Evolutionary conservation across 1,140 invertebrate species (phyloP).

Genomic region (Aphelinus certus): DNA sequence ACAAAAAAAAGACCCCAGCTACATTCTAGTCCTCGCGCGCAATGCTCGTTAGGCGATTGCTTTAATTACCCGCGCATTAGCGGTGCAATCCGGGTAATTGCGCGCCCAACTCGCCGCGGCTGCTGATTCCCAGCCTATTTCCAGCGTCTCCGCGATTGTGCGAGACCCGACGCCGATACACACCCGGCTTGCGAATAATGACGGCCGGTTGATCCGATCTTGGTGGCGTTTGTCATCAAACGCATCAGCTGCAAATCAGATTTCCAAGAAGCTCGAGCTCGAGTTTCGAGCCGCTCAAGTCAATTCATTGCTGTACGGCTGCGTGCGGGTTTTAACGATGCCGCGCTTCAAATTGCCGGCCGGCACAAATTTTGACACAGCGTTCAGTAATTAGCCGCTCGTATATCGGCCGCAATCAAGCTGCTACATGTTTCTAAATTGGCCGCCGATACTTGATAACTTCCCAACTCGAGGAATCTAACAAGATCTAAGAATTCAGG

Average conservation of each 20-base stretch:
- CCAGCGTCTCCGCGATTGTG: constrained; percentile 36
- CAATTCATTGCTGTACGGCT: too few species aligned
- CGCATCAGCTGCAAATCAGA: neutral
- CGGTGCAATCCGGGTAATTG: constrained; percentile 56
- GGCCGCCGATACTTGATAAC: too few species aligned
- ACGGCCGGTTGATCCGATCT: constrained; percentile 29
- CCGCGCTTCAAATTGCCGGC: too few species aligned
- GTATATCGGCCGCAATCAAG: too few species aligned
- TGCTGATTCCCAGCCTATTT: constrained; percentile 26
- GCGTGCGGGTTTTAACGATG: too few species aligned
- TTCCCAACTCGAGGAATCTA: too few species aligned
- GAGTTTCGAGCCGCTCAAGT: too few species aligned
- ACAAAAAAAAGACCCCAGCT: constrained; percentile 42
- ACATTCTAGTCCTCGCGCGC: constrained; percentile 52
- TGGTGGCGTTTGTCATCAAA: constrained; percentile 16
- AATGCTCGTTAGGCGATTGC: constrained; percentile 54
- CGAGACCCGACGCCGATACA: constrained; percentile 17
- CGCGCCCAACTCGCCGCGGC: constrained; percentile 10
- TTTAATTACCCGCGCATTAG: constrained; percentile 60
- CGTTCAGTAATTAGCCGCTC: too few species aligned
- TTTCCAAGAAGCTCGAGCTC: constrained; percentile 7
- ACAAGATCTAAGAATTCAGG: too few species aligned
- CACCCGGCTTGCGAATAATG: constrained; percentile 24
- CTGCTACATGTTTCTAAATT: too few species aligned
- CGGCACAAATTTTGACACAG: too few species aligned